These are phyloP conservation scores for Hyaena hyaena DNA, from an alignment of 2,113 vertebrate species.

Conservation along the genomic window DNA sequence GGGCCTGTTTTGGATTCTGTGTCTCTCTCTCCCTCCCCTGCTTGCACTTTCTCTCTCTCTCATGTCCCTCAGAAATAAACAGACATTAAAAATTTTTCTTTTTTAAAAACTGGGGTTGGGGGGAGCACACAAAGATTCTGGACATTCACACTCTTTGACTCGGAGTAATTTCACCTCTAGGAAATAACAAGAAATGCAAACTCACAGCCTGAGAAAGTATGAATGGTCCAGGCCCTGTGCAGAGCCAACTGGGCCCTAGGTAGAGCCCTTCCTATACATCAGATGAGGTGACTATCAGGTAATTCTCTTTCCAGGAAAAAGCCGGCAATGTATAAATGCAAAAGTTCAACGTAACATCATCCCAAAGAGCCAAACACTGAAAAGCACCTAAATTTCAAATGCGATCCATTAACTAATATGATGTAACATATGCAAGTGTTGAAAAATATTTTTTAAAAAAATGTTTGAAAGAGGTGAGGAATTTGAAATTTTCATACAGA, in stretches of 20 bases:
- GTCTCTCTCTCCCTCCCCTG: too few species aligned
- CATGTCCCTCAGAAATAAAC: too few species aligned
- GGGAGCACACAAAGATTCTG: background rate
- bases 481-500: background rate
- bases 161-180: background rate
- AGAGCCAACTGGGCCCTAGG: background rate
- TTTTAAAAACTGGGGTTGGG: too few species aligned
- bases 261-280: too few species aligned
- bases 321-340: background rate
- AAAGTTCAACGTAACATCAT: background rate
- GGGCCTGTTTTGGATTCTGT: too few species aligned
- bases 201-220: background rate
- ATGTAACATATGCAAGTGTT: background rate
- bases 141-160: accelerated
- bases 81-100: too few species aligned
- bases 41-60: too few species aligned
- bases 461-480: background rate
- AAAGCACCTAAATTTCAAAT: background rate
- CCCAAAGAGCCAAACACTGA: background rate
- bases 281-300: background rate
- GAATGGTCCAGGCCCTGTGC: accelerated
- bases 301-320: background rate
- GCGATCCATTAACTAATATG: background rate
- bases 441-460: background rate
- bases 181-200: background rate